A percentile compares a stretch with the other conserved stretches of the same genome.
Conservation (phyloP, 2,113 vertebrate species). For the Xyliphius kryptos region DNA sequence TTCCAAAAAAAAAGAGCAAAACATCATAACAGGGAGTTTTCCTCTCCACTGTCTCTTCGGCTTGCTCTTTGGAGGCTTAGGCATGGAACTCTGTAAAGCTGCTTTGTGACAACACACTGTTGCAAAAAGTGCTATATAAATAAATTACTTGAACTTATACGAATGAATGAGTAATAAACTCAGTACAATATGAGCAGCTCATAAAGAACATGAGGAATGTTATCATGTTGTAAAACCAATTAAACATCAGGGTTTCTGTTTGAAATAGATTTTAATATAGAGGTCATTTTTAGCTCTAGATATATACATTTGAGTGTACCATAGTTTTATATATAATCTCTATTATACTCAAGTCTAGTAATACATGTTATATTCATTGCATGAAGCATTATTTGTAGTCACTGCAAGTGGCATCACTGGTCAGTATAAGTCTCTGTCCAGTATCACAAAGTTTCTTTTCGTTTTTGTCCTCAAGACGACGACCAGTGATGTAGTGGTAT, state of each 20-base stretch:
- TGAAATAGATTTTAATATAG: conserved; percentile 42
- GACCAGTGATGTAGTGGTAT: neutral
- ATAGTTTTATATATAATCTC: conserved; percentile 37
- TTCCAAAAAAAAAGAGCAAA: too few relatives aligned
- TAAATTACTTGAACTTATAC: too few relatives aligned
- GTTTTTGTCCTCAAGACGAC: neutral
- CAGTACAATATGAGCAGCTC: too few relatives aligned
- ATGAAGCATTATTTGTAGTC: conserved; percentile 17
- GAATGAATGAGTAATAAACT: too few relatives aligned
- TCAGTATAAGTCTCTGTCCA: conserved; percentile 23
- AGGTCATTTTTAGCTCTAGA: conserved; percentile 40
- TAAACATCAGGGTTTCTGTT: conserved; percentile 4
- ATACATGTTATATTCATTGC: conserved; percentile 24
- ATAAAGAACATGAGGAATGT: too few relatives aligned
- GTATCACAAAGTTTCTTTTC: neutral
- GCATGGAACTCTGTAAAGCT: too few relatives aligned
- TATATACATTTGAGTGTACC: conserved; percentile 39
- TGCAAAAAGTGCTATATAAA: too few relatives aligned
- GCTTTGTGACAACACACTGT: too few relatives aligned
- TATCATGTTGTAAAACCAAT: neutral
- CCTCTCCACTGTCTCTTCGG: too few relatives aligned
- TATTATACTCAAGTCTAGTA: conserved; percentile 32
- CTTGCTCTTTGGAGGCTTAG: too few relatives aligned
- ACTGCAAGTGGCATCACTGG: conserved; percentile 14
- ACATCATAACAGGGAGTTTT: too few relatives aligned